These are phyloP conservation scores for Passer domesticus DNA, from an alignment of 2,113 vertebrate species.

Conservation along the genomic window DNA sequence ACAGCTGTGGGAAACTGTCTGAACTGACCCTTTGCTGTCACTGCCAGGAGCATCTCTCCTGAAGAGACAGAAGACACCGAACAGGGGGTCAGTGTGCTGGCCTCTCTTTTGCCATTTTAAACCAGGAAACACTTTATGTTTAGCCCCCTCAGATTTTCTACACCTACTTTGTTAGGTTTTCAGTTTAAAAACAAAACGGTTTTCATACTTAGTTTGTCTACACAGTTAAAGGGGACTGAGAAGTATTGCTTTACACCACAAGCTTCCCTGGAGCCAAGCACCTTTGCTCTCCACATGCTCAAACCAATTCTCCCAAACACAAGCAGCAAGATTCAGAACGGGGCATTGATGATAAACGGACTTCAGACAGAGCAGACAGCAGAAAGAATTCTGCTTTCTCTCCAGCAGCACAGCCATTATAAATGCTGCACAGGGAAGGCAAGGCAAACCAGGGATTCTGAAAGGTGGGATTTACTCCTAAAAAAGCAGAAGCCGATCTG, in stretches of 20 bases:
- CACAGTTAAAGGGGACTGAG: not conserved
- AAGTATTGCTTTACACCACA: not conserved
- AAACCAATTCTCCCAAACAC: not conserved
- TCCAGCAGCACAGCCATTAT: not conserved
- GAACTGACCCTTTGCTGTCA: not conserved
- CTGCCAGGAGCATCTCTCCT: not conserved
- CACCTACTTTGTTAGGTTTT: not conserved
- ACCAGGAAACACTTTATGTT: not conserved
- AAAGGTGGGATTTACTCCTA: not conserved
- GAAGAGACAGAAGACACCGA: not conserved
- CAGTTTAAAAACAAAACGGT: not conserved
- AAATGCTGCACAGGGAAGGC: not conserved
- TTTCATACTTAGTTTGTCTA: not conserved
- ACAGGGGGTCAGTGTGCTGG: not conserved
- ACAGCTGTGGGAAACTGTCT: fast-evolving
- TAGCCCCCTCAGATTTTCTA: not conserved
- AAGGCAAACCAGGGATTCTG: not conserved
- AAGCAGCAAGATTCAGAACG: fast-evolving
- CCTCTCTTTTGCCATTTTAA: not conserved
- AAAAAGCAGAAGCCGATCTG: fast-evolving
- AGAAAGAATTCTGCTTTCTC: not conserved
- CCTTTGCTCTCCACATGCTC: not conserved
- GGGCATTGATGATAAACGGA: not conserved
- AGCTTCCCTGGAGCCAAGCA: not conserved
- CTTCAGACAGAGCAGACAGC: not conserved